phyloP scores from a whole-genome alignment of 2,888 invertebrate species.

The Pyrocoelia pectoralis region DNA sequence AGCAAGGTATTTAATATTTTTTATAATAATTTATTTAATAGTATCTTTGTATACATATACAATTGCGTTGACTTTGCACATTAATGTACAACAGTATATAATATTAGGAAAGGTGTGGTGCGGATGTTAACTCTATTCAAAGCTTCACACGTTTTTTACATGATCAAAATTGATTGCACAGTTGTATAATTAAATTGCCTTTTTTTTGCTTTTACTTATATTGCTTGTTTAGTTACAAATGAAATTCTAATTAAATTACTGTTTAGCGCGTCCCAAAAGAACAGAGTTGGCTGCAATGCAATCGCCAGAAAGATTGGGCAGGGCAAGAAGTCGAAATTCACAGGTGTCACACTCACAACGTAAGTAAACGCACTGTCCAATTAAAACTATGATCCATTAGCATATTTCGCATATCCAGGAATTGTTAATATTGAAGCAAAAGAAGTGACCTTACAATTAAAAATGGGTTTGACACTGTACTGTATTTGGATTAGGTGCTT shows the following conservation, averaged over 20 bases:
- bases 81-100: not conserved
- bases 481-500: no score
- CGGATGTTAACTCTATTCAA: no score
- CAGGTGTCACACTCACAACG: constrained; percentile 94
- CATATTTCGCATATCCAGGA: no score
- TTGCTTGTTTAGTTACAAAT: not conserved
- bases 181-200: no score
- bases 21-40: constrained; percentile 11
- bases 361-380: constrained; percentile 67
- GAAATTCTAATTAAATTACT: not conserved
- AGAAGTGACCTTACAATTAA: no score
- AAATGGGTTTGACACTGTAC: no score
- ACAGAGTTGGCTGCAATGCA: constrained; percentile 63
- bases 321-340: constrained; percentile 71
- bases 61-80: not conserved
- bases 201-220: not conserved
- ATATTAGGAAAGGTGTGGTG: no score
- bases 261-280: constrained; percentile 72
- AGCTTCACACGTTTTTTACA: no score
- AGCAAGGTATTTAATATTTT: constrained; percentile 65
- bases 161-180: no score
- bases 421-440: no score
- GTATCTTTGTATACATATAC: not conserved
- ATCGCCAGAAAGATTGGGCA: constrained; percentile 68
- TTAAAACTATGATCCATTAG: no score